Base-by-base conservation (phyloP, 2,113 vertebrate species). In the Pantherophis guttatus region DNA sequence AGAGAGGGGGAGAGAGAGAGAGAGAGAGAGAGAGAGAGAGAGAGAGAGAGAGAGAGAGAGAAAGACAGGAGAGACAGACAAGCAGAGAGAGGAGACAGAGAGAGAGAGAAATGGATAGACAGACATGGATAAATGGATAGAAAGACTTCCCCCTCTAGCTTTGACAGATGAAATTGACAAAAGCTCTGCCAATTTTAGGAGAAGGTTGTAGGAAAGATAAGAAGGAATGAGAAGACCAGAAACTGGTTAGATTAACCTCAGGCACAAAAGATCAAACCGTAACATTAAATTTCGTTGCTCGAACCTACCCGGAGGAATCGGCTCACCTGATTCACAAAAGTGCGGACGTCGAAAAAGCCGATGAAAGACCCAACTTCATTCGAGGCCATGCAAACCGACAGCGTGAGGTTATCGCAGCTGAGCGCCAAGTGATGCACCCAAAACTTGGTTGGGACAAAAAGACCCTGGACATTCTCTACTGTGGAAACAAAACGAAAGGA, bases 301-400 rank as follows among this genome's bases (percentile, higher is more conserved):
- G 29, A 33, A 7, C 65, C 29, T n/a, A 70, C 5, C 6, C 65
- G 15, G 5, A 33, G 65, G 65, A 15, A 70, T n/a, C 29, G 6
- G 21, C 93, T 94, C 96, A 99, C 99, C 99, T 98, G 98, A 93
- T 99, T 99, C 21, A 98, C 95, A 94, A 99, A 98, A 0, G 98
- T 98, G 26, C 99, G 98, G 86, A 99, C 97, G 23, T 99, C 99
- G 90, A 98, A 99, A 96, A 99, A 99, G 24, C 97, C 97, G n/a
- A 99, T 93, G 9, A 97, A 97, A 95, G 98, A 97, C 0, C 97
- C 97, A 0, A 95, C 57, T 33, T 98, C 98, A 1, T 95, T 95
- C 33, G 98, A 98, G 87, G 96, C 90, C 95, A 98, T 98, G 93
- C 99, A 99, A 3, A 98, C 98, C 0, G 99, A 99, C 50, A 99